Conservation (phyloP, 2,888 invertebrate genomes). For the Notocelia uddmanniana region DNA sequence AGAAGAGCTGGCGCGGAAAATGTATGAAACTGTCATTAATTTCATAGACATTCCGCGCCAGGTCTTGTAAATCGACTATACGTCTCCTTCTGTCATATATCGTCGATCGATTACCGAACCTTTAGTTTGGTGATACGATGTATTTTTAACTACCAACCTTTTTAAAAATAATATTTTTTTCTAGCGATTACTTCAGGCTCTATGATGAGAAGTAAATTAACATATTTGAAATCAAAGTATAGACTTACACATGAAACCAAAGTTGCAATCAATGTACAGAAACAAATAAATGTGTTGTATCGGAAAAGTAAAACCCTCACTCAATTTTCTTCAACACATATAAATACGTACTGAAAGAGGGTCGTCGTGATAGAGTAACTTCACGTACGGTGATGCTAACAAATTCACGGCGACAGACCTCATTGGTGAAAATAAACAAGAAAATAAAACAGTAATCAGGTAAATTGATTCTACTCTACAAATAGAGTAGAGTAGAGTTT, state of each 20-base stretch:
- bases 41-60: too few species aligned
- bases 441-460: background rate
- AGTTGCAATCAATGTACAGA: conserved; percentile 31
- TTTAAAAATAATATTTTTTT: background rate
- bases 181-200: background rate
- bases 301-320: conserved; percentile 34
- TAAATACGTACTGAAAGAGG: conserved; percentile 27
- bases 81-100: too few species aligned
- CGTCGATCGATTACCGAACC: too few species aligned
- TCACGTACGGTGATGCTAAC: conserved; percentile 34
- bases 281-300: conserved; percentile 26
- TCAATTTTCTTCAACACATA: conserved; percentile 41
- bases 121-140: background rate
- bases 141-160: too few species aligned
- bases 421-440: conserved; percentile 27
- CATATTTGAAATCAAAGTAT: background rate
- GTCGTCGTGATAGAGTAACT: conserved; percentile 28
- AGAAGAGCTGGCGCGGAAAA: too few species aligned
- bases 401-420: conserved; percentile 21
- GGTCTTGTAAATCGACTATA: too few species aligned
- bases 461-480: too few species aligned
- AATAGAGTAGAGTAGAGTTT: too few species aligned
- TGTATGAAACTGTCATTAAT: too few species aligned
- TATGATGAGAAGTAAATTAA: background rate
- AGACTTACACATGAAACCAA: background rate